Base-by-base conservation (phyloP, 2,113 vertebrate genomes). In the Cacatua alba region DNA sequence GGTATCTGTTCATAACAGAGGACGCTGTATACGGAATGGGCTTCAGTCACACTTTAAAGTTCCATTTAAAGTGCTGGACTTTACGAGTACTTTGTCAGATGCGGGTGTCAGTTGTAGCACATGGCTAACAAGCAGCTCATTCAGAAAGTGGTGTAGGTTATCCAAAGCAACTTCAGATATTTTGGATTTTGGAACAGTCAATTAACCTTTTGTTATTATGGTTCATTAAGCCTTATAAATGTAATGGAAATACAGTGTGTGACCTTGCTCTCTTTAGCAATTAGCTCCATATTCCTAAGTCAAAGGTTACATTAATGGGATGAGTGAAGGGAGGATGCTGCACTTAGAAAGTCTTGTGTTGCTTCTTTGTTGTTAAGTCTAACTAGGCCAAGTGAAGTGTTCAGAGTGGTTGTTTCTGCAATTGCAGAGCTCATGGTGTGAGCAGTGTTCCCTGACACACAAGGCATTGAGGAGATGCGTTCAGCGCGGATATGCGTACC, bases 31-130 rank as follows among this genome's bases (percentile, higher is more conserved):
- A 44, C 60, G 31, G 83, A 75, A 46, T 55, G 84, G 39, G 33
- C 91, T 93, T 94, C 71, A 78, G 88, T 94, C 81, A 68, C 59
- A 33, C 93, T 95, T 96, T 88, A 74, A 93, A 88, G 89, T 84
- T 95, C 75, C 51, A 82, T 94, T 93, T 80, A 2, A 93, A 94
- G 72, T 77, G 11, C 69, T 77, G 60, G 69, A 70, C 51, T 90
- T 91, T 17, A 77, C 60, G 64, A 80, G 74, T 81, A 14, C 62
- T 48, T 90, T 97, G 94, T 77, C 72, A 88, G 69, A 88, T 17
- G 41, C 37, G 29, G 62, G 14, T 84, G 26, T 83, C 75, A 37
- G 29, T 81, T 69, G 37, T 80, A 64, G 60, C 41, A 37, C 55
- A 13, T 48, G 44, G 37, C 68, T 82, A 95, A 82, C 35, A 57